Evolutionary conservation across 2,113 vertebrate genomes (phyloP), one percentile per base, ranked within the genome.

Genomic region (Lagopus muta): DNA sequence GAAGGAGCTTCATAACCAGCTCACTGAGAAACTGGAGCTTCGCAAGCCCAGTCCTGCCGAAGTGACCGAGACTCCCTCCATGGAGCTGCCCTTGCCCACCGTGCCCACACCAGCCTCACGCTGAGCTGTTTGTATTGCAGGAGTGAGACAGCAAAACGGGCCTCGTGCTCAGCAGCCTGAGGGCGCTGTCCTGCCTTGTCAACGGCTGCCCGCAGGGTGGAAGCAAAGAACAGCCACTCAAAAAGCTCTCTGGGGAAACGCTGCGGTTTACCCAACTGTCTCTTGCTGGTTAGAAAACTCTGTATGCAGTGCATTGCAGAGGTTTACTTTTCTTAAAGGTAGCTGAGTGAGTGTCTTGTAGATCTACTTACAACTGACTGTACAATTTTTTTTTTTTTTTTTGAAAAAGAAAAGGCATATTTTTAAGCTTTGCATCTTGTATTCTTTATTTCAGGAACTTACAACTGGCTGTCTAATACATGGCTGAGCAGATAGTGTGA

Each of bases 1-100:
- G 92, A 99, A 99, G 97, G 99, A 99, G 65, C 98, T 99, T 6
- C 97, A 99, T 93, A 98, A 86, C 32, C 98, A 99, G 38, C 98
- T 99, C 9, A 97, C 95, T 0, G 99, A 99, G 92, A 99, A 99
- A 66, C 96, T 99, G 79, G 98, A 99, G 90, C 97, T 97, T 16
- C 96, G 45, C 58, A 99, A 99, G 96, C 98, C 98, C 17, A 99
- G 98, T 81, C 99, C 99, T 0, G 97, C 98, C 0, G 97, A 97
- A 13, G 91, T 95, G 5, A 94, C 98, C 0, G 99, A 99, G 86
- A 50, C 98, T 0, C 98, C 98, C 0, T 90, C 98, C 42, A 95
- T 99, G 96, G 99, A 99, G 61, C 96, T 99, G 88, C 98, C 99
- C 10, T 96, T 99, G 34, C 98, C 99, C 27, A 94, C 98, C 0